These are phyloP conservation scores for Paraplagusia blochii DNA, from an alignment of 2,113 vertebrate genomes.

Conservation along the genomic window DNA sequence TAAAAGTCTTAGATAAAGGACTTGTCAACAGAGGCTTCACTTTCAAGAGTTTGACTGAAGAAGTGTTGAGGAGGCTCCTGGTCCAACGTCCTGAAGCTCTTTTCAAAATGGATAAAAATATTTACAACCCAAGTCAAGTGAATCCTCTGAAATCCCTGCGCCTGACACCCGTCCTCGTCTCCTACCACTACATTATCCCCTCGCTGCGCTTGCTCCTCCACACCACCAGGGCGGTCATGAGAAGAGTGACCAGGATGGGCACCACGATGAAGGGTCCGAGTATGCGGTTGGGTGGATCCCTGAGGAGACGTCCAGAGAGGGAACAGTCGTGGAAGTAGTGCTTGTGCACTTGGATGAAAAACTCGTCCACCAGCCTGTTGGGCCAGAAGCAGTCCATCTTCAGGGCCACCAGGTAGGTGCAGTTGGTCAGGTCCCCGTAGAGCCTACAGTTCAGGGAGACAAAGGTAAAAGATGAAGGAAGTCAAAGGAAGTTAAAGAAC, in stretches of 20 bases:
- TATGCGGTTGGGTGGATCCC: constrained; percentile 83
- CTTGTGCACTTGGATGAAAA: constrained; percentile 85
- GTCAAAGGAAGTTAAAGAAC: no score
- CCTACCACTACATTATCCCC: constrained; percentile 76
- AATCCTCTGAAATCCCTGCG: background rate
- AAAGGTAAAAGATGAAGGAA: constrained; percentile 4
- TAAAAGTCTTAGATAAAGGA: no score
- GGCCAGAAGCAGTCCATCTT: constrained; percentile 90
- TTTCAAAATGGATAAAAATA: background rate
- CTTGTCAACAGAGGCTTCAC: no score
- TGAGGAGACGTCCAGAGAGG: constrained; percentile 76
- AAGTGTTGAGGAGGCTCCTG: no score
- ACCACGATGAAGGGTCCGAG: constrained; percentile 87
- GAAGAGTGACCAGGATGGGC: constrained; percentile 85
- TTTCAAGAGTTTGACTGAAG: no score
- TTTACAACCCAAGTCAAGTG: constrained; percentile 10
- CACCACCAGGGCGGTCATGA: constrained; percentile 88
- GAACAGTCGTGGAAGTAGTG: constrained; percentile 88
- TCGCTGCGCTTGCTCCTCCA: constrained; percentile 90
- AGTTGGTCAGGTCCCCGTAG: constrained; percentile 87
- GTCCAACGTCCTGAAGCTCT: no score
- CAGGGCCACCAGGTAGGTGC: constrained; percentile 79
- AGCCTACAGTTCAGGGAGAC: constrained; percentile 69
- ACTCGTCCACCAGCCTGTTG: constrained; percentile 84
- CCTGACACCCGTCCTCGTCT: background rate